Percentiles rank a stretch among this genome's conserved stretches.
Evolutionary conservation across 2,888 invertebrate genomes (phyloP).

Genomic region (Synergus japonicus): DNA sequence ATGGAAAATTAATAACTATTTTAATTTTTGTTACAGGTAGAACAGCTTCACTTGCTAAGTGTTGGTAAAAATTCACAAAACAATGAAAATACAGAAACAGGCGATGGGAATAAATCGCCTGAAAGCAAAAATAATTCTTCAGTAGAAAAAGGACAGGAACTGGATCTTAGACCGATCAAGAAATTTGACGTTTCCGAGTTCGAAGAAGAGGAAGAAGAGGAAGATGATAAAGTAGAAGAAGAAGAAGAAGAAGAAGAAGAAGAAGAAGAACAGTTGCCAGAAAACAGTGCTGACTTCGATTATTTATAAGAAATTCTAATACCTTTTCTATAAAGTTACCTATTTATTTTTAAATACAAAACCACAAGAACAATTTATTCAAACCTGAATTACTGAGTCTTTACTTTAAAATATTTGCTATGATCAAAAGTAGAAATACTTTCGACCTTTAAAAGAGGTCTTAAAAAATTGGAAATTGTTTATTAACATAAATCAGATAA

Average conservation of each 20-base stretch:
- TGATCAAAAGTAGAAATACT: too few species aligned
- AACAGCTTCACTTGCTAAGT: constrained; percentile 69
- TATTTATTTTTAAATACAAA: not conserved
- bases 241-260: constrained; percentile 60
- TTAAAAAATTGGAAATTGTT: not conserved
- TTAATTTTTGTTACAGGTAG: constrained; percentile 62
- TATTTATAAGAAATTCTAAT: constrained; percentile 8
- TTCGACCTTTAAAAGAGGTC: not conserved
- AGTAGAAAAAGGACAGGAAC: constrained; percentile 26
- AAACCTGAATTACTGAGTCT: not conserved
- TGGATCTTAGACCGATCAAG: constrained; percentile 52
- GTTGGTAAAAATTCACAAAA: constrained; percentile 48
- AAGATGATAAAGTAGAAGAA: constrained; percentile 47
- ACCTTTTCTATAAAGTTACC: not conserved
- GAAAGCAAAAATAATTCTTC: not conserved
- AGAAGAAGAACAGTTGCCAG: not conserved
- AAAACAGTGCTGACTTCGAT: constrained; percentile 35
- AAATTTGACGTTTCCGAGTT: constrained; percentile 56
- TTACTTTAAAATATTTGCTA: too few species aligned
- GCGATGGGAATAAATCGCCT: not conserved
- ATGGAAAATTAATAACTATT: not conserved
- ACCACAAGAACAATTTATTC: not conserved
- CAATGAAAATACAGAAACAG: not conserved
- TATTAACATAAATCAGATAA: too few species aligned
- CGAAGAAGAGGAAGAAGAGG: constrained; percentile 61